A percentile compares a stretch with the other conserved stretches of the same genome.
These are phyloP conservation scores for Palloptera scutellata DNA, from an alignment of 2,888 invertebrate genomes.

Conservation along the genomic window DNA sequence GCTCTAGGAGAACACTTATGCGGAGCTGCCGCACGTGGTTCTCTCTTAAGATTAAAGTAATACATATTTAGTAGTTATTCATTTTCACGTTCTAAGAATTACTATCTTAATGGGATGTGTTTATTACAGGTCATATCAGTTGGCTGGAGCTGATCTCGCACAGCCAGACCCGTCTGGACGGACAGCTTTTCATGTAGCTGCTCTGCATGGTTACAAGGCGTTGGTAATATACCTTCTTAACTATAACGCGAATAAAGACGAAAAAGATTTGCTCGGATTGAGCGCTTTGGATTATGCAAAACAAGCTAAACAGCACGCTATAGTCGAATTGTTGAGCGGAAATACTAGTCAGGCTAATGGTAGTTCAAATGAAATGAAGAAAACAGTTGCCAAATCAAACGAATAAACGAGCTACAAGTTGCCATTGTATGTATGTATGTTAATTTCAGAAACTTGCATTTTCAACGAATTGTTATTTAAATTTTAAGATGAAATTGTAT, in stretches of 20 bases:
- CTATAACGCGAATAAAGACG: constrained; percentile 62
- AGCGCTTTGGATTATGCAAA: constrained; percentile 69
- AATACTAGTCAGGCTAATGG: background rate
- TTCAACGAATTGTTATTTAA: too few relatives aligned
- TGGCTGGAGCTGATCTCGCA: constrained; percentile 76
- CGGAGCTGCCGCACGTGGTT: constrained; percentile 71
- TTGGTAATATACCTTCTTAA: constrained; percentile 67
- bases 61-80: too few relatives aligned
- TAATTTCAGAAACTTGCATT: too few relatives aligned
- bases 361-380: too few relatives aligned
- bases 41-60: constrained; percentile 66
- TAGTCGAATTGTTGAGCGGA: constrained; percentile 41
- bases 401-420: too few relatives aligned
- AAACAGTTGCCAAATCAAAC: too few relatives aligned
- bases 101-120: too few relatives aligned
- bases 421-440: too few relatives aligned
- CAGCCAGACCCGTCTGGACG: constrained; percentile 71
- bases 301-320: constrained; percentile 41
- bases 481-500: too few relatives aligned
- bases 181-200: constrained; percentile 76
- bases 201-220: constrained; percentile 67
- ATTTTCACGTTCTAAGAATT: too few relatives aligned
- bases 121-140: constrained; percentile 64
- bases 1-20: constrained; percentile 75
- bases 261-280: constrained; percentile 67